Conservation (phyloP, 2,113 vertebrate species). For the Rhea pennata region DNA sequence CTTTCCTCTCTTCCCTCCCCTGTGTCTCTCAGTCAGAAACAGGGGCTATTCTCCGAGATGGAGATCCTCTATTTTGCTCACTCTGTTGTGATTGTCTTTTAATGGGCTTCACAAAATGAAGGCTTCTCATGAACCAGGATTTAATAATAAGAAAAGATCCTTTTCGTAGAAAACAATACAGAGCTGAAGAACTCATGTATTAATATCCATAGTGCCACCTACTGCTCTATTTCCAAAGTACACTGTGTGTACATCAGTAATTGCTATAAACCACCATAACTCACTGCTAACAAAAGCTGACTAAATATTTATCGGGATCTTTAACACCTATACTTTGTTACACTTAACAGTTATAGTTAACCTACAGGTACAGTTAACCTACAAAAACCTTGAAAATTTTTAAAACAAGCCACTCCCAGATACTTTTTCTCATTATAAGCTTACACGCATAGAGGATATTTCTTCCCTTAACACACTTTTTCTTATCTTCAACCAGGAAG, state of each 20-base stretch:
- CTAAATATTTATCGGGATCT: background rate
- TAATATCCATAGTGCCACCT: constrained; percentile 35
- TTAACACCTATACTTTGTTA: background rate
- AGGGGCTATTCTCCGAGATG: background rate
- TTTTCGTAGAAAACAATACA: background rate
- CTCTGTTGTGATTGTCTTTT: background rate
- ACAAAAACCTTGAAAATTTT: background rate
- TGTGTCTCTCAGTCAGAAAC: background rate
- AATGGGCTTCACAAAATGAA: background rate
- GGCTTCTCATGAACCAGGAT: background rate
- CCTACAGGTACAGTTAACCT: background rate
- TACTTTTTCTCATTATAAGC: background rate
- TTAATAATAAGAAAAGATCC: background rate
- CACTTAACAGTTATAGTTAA: background rate
- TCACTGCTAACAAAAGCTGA: background rate
- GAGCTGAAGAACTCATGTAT: background rate
- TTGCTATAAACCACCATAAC: background rate
- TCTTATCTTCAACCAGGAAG: background rate
- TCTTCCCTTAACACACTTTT: background rate
- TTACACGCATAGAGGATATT: background rate
- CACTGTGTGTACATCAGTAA: background rate
- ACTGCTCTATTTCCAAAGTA: background rate
- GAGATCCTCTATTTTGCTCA: background rate
- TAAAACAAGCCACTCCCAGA: background rate
- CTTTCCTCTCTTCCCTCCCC: background rate